These are phyloP conservation scores for Oreochromis grahami DNA, from an alignment of 2,797 vertebrate species.

Conservation along the genomic window DNA sequence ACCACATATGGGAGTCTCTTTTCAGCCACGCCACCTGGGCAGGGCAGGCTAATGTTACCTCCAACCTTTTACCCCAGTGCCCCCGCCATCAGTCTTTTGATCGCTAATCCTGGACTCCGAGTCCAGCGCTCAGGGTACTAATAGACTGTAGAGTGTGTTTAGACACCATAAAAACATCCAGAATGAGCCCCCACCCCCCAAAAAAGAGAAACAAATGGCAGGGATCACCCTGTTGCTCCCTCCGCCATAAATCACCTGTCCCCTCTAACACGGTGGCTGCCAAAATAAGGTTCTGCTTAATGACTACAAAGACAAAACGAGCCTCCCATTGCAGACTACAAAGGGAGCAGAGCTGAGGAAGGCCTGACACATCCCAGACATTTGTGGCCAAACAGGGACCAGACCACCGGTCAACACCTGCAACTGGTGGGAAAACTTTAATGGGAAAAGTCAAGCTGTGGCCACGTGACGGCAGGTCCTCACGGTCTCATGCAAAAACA, in stretches of 20 bases:
- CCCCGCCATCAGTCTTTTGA: conserved; percentile 64
- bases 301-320: conserved; percentile 64
- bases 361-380: conserved; percentile 37
- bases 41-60: conserved; percentile 61
- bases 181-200: conserved; percentile 8
- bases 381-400: conserved; percentile 11
- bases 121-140: conserved; percentile 11
- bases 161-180: conserved; percentile 62
- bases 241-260: conserved; percentile 65
- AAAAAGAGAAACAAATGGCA: conserved; percentile 10
- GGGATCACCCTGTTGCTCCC: conserved; percentile 16
- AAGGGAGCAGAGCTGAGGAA: conserved; percentile 20
- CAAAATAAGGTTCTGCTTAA: conserved; percentile 54
- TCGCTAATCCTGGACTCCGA: conserved; percentile 66
- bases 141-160: conserved; percentile 17
- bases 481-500: not conserved
- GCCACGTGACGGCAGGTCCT: not conserved
- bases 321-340: conserved; percentile 62
- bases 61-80: conserved; percentile 24
- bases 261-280: conserved; percentile 47
- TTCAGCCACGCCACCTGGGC: conserved; percentile 72
- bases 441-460: not conserved
- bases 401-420: conserved; percentile 46
- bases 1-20: conserved; percentile 61
- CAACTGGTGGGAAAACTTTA: conserved; percentile 34